phyloP scores from a whole-genome alignment of 2,888 invertebrate genomes.

The Scelioninae gen. 1 region DNA sequence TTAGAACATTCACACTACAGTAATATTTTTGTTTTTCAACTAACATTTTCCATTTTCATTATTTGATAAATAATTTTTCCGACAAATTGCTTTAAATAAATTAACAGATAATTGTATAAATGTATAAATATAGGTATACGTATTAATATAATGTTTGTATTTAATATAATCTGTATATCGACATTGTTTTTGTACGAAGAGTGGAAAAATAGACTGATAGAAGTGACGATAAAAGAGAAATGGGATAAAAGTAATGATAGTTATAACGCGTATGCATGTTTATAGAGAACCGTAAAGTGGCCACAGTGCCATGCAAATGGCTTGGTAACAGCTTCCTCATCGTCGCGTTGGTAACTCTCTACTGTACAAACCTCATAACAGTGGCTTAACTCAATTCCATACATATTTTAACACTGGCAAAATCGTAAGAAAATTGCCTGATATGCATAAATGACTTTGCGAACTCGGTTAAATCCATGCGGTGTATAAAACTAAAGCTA shows the following conservation, averaged over 20 bases:
- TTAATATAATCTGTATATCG: neutral
- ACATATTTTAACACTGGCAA: constrained; percentile 84
- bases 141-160: too few species aligned
- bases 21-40: too few species aligned
- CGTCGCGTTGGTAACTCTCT: constrained; percentile 70
- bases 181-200: constrained; percentile 21
- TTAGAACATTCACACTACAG: too few species aligned
- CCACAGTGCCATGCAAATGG: constrained; percentile 82
- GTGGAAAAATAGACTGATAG: constrained; percentile 50
- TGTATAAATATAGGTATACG: too few species aligned
- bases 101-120: too few species aligned
- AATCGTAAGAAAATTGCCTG: constrained; percentile 84
- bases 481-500: constrained; percentile 61
- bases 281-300: constrained; percentile 79
- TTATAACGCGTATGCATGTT: constrained; percentile 75
- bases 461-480: constrained; percentile 78
- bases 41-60: too few species aligned
- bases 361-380: constrained; percentile 75
- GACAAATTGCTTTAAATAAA: too few species aligned
- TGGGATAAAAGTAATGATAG: constrained; percentile 68
- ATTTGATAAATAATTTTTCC: too few species aligned
- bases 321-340: constrained; percentile 84
- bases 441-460: constrained; percentile 83
- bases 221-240: constrained; percentile 66
- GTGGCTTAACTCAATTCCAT: constrained; percentile 83